Base-by-base conservation (phyloP, 1,140 invertebrate genomes). In the Luehdorfia chinensis region DNA sequence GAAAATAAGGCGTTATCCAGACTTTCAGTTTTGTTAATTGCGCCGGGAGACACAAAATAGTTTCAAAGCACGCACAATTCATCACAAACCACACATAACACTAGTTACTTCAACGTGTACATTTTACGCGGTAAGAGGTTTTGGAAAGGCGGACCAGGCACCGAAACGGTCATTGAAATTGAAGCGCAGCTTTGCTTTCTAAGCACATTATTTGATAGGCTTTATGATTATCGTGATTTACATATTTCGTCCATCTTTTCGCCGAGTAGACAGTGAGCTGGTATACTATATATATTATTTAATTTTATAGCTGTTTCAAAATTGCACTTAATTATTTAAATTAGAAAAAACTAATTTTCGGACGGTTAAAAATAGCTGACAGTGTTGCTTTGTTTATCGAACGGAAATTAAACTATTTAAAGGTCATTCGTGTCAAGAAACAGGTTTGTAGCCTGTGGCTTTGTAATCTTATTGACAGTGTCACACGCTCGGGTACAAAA, bases 131-230 rank as follows among this genome's bases (percentile, higher is more conserved):
- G 50, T 50, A 66, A 61, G 62, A 69, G 53, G 66, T 77, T 84
- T 84, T 81, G 69, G 77, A 84, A 84, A 84, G 79, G 80, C 47
- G 58, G 56, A 47, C 49, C 66, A 74, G 31, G 45, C 28, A 75
- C 63, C 75, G 75, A 67, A 55, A 79, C 79, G 70, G 46, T 59
- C 12, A 31, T 31, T 47, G 37, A 50, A 47, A 21, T 34, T 47
- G 33, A 47, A 57, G 45, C 39, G 44, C 44, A 60, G 54, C 44
- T 63, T 66, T 71, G 65, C 67, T 75, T 75, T 75, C 67, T 71
- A 75, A 62, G 55, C 60, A 47, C 45, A 55, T 55, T 57, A 55
- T 53, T 57, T 48, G 53, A 59, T 47, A 51, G 41, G 43, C 41
- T 37, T n/a, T 19, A 25, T 30, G 25, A 43, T 30, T 16, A 43